phyloP scores from a whole-genome alignment of 2,113 vertebrate genomes.

The Catharus bicknelli region DNA sequence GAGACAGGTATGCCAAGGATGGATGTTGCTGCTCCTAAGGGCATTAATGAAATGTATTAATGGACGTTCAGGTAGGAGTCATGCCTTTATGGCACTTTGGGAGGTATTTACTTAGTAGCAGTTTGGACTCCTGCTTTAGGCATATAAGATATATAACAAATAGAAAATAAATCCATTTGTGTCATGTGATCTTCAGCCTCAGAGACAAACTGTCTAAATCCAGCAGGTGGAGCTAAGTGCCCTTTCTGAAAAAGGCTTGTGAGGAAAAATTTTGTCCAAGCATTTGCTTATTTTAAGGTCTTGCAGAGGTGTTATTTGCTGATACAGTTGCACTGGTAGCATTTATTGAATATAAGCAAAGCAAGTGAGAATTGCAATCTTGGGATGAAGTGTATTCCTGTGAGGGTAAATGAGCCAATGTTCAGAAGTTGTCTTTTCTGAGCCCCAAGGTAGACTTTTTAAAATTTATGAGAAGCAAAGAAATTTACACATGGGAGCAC shows the following conservation, averaged over 20 bases:
- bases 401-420: background rate
- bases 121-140: background rate
- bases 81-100: background rate
- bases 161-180: background rate
- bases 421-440: background rate
- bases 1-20: background rate
- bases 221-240: background rate
- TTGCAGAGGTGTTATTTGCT: background rate
- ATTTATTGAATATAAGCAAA: background rate
- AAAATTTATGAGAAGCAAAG: background rate
- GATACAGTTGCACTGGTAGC: background rate
- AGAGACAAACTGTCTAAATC: background rate
- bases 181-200: background rate
- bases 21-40: background rate
- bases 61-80: background rate
- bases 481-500: background rate
- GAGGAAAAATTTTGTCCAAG: background rate
- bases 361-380: background rate
- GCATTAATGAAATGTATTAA: background rate
- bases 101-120: background rate
- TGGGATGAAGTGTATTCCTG: background rate
- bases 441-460: background rate
- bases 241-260: background rate
- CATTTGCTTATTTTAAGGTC: background rate
- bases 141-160: background rate